These are phyloP conservation scores for Microctonus hyperodae DNA, from an alignment of 2,888 invertebrate genomes.

Conservation along the genomic window DNA sequence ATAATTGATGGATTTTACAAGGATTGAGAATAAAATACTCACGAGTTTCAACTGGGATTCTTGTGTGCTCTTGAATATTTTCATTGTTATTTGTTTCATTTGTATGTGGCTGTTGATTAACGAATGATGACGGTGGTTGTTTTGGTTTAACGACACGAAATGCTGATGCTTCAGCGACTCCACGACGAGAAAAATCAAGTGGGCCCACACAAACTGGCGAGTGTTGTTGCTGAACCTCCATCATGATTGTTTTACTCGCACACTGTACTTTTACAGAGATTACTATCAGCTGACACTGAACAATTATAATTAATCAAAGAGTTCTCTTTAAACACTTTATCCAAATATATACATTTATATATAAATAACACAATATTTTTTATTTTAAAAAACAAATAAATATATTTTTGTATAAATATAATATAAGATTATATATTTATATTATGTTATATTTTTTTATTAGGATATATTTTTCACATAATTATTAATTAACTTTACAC, in stretches of 20 bases:
- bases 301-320: background rate
- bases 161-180: slow-evolving; percentile 61
- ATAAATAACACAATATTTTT: background rate
- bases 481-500: too few relatives aligned
- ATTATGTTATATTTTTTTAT: background rate
- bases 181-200: slow-evolving; percentile 60
- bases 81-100: slow-evolving; percentile 48
- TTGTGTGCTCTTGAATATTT: slow-evolving; percentile 48
- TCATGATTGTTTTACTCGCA: slow-evolving; percentile 41
- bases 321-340: background rate
- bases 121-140: slow-evolving; percentile 48
- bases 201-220: slow-evolving; percentile 62
- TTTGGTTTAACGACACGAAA: slow-evolving; percentile 61
- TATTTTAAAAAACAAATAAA: background rate
- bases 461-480: too few relatives aligned
- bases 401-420: background rate
- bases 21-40: slow-evolving; percentile 7
- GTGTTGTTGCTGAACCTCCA: slow-evolving; percentile 61
- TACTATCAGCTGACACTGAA: background rate
- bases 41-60: slow-evolving; percentile 39
- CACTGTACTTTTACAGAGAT: background rate
- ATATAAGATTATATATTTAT: background rate
- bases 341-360: background rate
- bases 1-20: background rate
- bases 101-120: slow-evolving; percentile 49